A percentile compares a stretch with the other conserved stretches of the same genome.
Conservation (phyloP, 2,113 vertebrate species). For the Lanius collurio region DNA sequence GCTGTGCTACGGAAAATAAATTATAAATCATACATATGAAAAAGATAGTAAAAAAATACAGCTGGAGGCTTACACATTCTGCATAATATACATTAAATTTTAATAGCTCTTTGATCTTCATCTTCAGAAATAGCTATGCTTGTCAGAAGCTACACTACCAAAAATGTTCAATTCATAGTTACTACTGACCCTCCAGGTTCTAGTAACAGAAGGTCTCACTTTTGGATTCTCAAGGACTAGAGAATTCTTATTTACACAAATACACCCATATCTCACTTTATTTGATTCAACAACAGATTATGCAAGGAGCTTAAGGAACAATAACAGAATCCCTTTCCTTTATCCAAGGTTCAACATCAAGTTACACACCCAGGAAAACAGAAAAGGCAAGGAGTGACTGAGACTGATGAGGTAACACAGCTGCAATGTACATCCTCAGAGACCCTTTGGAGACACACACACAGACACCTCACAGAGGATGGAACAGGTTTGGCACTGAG, state of each 20-base stretch:
- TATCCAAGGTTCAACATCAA: conserved; percentile 29
- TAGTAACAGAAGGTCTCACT: not conserved
- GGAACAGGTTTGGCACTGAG: not conserved
- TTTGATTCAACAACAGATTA: not conserved
- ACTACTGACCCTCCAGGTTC: conserved; percentile 33
- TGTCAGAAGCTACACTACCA: conserved; percentile 33
- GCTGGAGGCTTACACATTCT: conserved; percentile 53
- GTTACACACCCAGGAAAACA: conserved; percentile 26
- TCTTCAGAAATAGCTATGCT: conserved; percentile 54
- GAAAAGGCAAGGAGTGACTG: conserved; percentile 26
- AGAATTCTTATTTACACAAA: not conserved
- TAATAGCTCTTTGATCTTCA: conserved; percentile 58
- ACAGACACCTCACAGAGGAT: conserved; percentile 18
- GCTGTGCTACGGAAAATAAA: conserved; percentile 50
- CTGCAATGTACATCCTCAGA: not conserved
- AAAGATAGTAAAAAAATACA: conserved; percentile 37
- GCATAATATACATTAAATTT: conserved; percentile 55
- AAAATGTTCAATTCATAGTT: not conserved
- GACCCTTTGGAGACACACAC: not conserved
- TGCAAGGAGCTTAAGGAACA: not conserved
- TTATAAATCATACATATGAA: conserved; percentile 56
- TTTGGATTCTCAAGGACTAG: not conserved
- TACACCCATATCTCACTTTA: not conserved
- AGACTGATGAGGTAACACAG: not conserved
- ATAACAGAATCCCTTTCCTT: conserved; percentile 13